phyloP scores from a whole-genome alignment of 2,888 invertebrate species.

The Aspidapion aeneum region DNA sequence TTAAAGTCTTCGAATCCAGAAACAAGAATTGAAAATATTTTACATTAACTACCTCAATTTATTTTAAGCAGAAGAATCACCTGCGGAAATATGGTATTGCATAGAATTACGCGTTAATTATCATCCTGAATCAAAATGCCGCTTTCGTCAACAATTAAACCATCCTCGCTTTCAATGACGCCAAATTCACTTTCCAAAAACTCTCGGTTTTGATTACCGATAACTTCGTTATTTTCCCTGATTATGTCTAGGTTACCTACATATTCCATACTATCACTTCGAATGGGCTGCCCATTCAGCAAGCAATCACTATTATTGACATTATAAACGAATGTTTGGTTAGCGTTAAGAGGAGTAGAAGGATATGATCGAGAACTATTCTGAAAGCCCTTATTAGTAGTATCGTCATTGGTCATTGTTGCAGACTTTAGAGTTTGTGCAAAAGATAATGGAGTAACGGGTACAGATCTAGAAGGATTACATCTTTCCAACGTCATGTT shows the following conservation, averaged over 20 bases:
- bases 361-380: slow-evolving; percentile 69
- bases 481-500: slow-evolving; percentile 29
- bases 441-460: slow-evolving; percentile 56
- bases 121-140: slow-evolving; percentile 35
- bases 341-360: slow-evolving; percentile 61
- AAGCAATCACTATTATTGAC: slow-evolving; percentile 45
- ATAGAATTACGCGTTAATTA: slow-evolving; percentile 32
- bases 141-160: slow-evolving; percentile 33
- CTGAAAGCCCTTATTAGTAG: slow-evolving; percentile 36
- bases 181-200: slow-evolving; percentile 30
- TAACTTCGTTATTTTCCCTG: slow-evolving; percentile 30
- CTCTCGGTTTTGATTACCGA: slow-evolving; percentile 22
- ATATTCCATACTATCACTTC: slow-evolving; percentile 25
- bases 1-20: too few species aligned
- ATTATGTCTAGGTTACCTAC: slow-evolving; percentile 27
- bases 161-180: slow-evolving; percentile 32
- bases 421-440: slow-evolving; percentile 49
- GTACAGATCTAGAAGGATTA: slow-evolving; percentile 62
- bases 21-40: too few species aligned
- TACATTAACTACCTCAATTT: too few species aligned
- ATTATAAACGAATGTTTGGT: slow-evolving; percentile 41
- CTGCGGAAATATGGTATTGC: slow-evolving; percentile 22
- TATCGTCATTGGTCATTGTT: slow-evolving; percentile 33
- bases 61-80: not conserved
- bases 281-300: slow-evolving; percentile 46